Percentiles rank a stretch among this genome's conserved stretches.
Conservation (phyloP, 2,888 invertebrate species). For the Chironomus riparius region DNA sequence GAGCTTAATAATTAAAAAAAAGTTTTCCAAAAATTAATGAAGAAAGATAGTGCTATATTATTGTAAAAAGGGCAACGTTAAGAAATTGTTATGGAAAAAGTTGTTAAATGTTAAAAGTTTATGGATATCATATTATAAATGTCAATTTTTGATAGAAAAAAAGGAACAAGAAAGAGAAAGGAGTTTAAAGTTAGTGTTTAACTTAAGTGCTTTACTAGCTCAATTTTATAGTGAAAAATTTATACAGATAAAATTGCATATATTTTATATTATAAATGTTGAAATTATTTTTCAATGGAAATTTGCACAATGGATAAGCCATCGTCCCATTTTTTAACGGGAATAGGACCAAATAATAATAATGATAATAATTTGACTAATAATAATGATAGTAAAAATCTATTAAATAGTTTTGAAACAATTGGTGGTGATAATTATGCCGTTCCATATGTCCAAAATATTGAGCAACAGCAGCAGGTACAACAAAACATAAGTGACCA, state of each 20-base stretch:
- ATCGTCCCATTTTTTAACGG: not conserved
- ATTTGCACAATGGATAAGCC: slow-evolving; percentile 15
- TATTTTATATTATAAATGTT: not conserved
- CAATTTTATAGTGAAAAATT: not conserved
- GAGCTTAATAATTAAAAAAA: too few species aligned
- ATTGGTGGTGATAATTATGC: not conserved
- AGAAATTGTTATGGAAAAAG: too few species aligned
- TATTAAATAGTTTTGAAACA: not conserved
- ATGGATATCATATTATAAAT: too few species aligned
- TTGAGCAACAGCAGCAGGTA: not conserved
- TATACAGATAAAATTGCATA: not conserved
- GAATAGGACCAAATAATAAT: not conserved
- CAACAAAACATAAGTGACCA: not conserved
- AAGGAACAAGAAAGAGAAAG: not conserved
- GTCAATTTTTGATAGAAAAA: not conserved
- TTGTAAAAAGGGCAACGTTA: too few species aligned
- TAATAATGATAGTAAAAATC: too few species aligned
- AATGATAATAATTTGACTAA: not conserved
- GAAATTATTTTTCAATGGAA: slow-evolving; percentile 18
- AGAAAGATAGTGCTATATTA: too few species aligned
- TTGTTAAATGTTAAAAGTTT: too few species aligned
- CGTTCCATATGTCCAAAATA: not conserved
- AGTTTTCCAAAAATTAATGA: too few species aligned
- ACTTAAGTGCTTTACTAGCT: not conserved
- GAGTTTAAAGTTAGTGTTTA: not conserved